phyloP scores from a whole-genome alignment of 53 echinoderm and acorn worm species.

The Actinopyga echinites region DNA sequence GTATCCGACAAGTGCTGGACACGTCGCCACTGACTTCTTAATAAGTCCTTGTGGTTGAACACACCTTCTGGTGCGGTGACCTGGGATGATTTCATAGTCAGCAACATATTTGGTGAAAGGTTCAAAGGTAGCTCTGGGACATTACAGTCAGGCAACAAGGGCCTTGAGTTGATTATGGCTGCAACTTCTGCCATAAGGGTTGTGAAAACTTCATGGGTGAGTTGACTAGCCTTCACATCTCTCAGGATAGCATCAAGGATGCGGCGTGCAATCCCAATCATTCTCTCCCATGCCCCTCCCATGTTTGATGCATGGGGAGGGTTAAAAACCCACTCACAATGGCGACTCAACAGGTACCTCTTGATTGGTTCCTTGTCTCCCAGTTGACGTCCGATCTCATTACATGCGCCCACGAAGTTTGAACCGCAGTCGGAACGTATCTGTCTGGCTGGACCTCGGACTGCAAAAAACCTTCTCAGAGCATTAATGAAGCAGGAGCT shows the following conservation, averaged over 20 bases:
- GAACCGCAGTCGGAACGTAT: slow-evolving; percentile 54
- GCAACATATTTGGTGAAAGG: slow-evolving; percentile 56
- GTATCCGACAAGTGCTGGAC: slow-evolving; percentile 61
- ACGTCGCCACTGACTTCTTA: slow-evolving; percentile 63
- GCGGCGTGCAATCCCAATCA: slow-evolving; percentile 64
- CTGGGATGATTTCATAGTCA: slow-evolving; percentile 59
- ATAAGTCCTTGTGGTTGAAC: slow-evolving; percentile 57
- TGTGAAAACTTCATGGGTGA: slow-evolving; percentile 59
- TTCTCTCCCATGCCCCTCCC: slow-evolving; percentile 61
- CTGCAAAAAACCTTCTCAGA: slow-evolving; percentile 44
- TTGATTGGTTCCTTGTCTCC: slow-evolving; percentile 48
- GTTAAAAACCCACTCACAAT: slow-evolving; percentile 65
- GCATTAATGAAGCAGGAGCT: slow-evolving; percentile 49
- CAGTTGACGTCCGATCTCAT: slow-evolving; percentile 36
- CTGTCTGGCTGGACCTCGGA: slow-evolving; percentile 54
- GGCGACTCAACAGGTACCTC: slow-evolving; percentile 40
- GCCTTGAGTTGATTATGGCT: slow-evolving; percentile 56
- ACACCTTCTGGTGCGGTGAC: slow-evolving; percentile 59
- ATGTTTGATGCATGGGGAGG: slow-evolving; percentile 65
- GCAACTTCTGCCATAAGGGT: slow-evolving; percentile 61
- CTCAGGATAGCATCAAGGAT: slow-evolving; percentile 56
- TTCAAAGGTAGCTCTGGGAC: slow-evolving; percentile 60
- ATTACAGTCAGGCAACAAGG: slow-evolving; percentile 44
- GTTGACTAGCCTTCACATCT: slow-evolving; percentile 63
- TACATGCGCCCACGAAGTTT: slow-evolving; percentile 56